Percentiles rank a stretch among this genome's conserved stretches.
Conservation (phyloP, 2,113 vertebrate genomes). For the Bubo scandiacus region DNA sequence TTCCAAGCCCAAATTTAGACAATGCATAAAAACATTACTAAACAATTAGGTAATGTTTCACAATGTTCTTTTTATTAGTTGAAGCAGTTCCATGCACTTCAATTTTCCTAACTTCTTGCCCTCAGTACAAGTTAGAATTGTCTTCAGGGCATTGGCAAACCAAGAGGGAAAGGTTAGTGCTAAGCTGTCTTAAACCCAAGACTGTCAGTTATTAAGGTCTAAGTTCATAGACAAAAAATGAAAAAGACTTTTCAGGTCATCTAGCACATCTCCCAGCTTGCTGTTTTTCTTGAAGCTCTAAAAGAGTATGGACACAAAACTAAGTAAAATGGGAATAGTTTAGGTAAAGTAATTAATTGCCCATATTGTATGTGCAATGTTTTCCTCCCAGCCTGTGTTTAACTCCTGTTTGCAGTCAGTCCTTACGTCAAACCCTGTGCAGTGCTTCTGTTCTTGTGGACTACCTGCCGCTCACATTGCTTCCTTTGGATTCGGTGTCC, state of each 20-base stretch:
- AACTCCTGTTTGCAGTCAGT: neutral
- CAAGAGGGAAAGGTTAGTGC: constrained; percentile 10
- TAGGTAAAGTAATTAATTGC: neutral
- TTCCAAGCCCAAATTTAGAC: constrained; percentile 73
- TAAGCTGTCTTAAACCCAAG: neutral
- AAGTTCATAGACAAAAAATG: neutral
- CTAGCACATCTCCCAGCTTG: neutral
- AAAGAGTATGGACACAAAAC: neutral
- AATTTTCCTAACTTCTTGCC: constrained; percentile 62
- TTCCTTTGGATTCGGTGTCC: neutral
- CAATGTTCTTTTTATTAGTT: constrained; percentile 68
- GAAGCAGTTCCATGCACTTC: constrained; percentile 59
- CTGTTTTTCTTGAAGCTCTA: neutral
- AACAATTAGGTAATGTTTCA: constrained; percentile 80
- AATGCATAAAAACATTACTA: constrained; percentile 73
- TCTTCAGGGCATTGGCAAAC: constrained; percentile 28
- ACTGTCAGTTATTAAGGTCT: neutral
- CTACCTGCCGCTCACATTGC: fast-evolving
- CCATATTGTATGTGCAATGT: fast-evolving
- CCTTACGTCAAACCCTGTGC: neutral
- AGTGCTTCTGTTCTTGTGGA: neutral
- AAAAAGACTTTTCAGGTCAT: neutral
- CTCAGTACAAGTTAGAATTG: constrained; percentile 35
- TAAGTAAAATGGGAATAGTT: neutral
- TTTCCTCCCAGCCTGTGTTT: neutral